phyloP scores from a whole-genome alignment of 2,888 invertebrate species.

The Idaea biselata region DNA sequence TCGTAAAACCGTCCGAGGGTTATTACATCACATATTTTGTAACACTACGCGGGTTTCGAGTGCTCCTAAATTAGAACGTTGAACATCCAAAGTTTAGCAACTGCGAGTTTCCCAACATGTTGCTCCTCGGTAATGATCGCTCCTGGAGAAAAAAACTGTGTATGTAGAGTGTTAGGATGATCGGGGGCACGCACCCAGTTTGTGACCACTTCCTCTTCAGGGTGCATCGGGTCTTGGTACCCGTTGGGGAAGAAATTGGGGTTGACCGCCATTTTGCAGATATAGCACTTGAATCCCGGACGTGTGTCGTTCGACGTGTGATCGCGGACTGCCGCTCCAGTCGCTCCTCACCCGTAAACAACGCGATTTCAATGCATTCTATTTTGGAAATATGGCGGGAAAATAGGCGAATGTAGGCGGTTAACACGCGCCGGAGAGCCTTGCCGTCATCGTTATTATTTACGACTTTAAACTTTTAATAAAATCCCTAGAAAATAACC shows the following conservation, averaged over 20 bases:
- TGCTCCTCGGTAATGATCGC: background rate
- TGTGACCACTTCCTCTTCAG: constrained; percentile 80
- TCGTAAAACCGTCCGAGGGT: constrained; percentile 42
- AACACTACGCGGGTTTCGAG: constrained; percentile 61
- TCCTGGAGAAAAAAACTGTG: constrained; percentile 6
- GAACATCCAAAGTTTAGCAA: constrained; percentile 33
- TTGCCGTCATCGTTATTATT: constrained; percentile 48
- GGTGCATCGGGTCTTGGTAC: constrained; percentile 76
- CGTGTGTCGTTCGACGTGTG: constrained; percentile 66
- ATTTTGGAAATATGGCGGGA: constrained; percentile 77
- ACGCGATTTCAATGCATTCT: constrained; percentile 76
- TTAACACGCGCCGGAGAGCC: constrained; percentile 55
- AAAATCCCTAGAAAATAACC: background rate
- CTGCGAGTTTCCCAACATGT: constrained; percentile 25
- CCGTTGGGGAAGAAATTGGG: constrained; percentile 78
- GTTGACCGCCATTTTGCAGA: constrained; percentile 62
- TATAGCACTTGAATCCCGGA: constrained; percentile 55
- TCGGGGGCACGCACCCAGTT: constrained; percentile 79
- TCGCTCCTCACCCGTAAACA: constrained; percentile 70
- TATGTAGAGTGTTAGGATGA: constrained; percentile 26
- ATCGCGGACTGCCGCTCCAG: constrained; percentile 73
- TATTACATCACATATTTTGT: constrained; percentile 74
- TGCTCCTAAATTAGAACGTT: constrained; percentile 64
- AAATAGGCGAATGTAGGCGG: constrained; percentile 70
- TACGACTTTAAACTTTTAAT: constrained; percentile 29